These are phyloP conservation scores for Lagopus leucura DNA, from an alignment of 2,113 vertebrate species.

Conservation along the genomic window DNA sequence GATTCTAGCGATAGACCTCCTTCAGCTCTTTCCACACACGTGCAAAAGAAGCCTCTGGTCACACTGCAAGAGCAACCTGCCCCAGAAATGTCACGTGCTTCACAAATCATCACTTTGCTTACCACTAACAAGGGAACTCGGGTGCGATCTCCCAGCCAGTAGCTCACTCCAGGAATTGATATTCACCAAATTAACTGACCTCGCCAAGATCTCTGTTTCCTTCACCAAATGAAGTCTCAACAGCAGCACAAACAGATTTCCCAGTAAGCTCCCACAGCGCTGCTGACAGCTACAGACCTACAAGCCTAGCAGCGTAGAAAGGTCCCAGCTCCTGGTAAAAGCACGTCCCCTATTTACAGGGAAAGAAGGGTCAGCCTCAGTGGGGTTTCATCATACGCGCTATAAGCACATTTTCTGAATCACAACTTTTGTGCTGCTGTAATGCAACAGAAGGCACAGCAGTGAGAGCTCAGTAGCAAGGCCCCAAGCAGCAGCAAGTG, in stretches of 20 bases:
- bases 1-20: too few species aligned
- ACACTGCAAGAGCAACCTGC: not conserved
- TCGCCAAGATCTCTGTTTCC: not conserved
- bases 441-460: too few species aligned
- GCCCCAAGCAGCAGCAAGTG: too few species aligned
- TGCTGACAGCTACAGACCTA: not conserved
- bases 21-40: not conserved
- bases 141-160: not conserved
- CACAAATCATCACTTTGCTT: not conserved
- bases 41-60: not conserved
- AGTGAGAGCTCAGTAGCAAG: too few species aligned
- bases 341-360: not conserved
- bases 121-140: not conserved
- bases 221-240: not conserved
- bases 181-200: not conserved
- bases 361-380: rapidly evolving
- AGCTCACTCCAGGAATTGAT: not conserved
- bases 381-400: rapidly evolving
- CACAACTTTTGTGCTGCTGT: not conserved
- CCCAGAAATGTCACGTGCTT: not conserved
- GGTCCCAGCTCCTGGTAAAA: not conserved
- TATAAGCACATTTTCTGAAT: not conserved
- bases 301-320: not conserved
- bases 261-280: not conserved
- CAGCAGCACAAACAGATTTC: not conserved